These are phyloP conservation scores for Gymnorhina tibicen DNA, from an alignment of 2,113 vertebrate species.

Conservation along the genomic window DNA sequence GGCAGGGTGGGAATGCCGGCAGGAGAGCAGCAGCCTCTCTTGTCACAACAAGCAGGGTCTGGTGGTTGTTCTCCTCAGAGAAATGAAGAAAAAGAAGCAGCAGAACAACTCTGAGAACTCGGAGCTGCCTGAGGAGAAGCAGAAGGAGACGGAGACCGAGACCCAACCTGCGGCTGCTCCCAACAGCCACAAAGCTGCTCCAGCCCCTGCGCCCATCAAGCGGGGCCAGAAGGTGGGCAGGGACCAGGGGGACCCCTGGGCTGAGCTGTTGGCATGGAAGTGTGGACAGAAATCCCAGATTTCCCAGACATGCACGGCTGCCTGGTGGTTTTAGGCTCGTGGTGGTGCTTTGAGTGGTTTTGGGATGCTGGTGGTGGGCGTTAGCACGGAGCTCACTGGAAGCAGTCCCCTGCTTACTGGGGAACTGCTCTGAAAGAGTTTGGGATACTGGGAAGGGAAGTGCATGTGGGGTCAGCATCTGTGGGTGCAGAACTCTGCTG, in stretches of 20 bases:
- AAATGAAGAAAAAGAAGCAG: constrained; percentile 90
- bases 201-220: constrained; percentile 78
- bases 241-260: rapidly evolving
- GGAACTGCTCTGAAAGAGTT: not conserved
- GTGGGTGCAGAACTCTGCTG: not conserved
- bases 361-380: not conserved
- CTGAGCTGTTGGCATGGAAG: not conserved
- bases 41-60: not conserved
- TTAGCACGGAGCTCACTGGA: rapidly evolving
- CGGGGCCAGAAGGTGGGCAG: constrained; percentile 87
- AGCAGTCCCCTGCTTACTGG: not conserved
- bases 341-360: not conserved
- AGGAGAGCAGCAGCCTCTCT: not conserved
- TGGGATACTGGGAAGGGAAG: not conserved
- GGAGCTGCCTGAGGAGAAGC: constrained; percentile 62
- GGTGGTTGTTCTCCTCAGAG: constrained; percentile 65
- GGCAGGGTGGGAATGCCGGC: not conserved
- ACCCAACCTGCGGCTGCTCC: constrained; percentile 13
- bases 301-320: rapidly evolving
- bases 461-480: rapidly evolving
- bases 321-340: not conserved
- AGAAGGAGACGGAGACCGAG: constrained; percentile 38
- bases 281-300: not conserved
- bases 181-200: constrained; percentile 52
- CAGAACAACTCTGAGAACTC: constrained; percentile 65